Evolutionary conservation across 2,797 vertebrate genomes (phyloP).

Genomic region (Atherinosoma microstoma): DNA sequence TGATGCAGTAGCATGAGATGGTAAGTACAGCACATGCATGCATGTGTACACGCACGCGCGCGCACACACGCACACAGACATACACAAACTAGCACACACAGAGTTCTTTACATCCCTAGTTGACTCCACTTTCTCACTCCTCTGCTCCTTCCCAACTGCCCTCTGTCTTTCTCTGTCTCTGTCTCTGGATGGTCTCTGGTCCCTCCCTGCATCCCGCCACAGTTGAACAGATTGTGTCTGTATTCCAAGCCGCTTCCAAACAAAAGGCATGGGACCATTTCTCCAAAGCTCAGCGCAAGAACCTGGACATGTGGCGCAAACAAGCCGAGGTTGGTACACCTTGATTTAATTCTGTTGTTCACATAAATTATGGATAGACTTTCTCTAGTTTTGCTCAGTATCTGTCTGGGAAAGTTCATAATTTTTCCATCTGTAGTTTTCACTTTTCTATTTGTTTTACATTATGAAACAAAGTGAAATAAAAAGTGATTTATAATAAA

Average conservation of each 20-base stretch:
- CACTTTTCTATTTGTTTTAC: slow-evolving; percentile 1
- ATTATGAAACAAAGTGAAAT: slow-evolving; percentile 2
- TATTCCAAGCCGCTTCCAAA: slow-evolving; percentile 99
- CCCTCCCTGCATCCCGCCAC: slow-evolving; percentile 81
- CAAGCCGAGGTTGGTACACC: slow-evolving; percentile 95
- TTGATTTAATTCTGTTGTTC: slow-evolving; percentile 46
- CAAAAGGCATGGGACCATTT: slow-evolving; percentile 99
- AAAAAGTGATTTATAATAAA: slow-evolving; percentile 4
- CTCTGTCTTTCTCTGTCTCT: slow-evolving; percentile 79
- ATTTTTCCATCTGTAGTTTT: slow-evolving; percentile 23
- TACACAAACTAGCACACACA: slow-evolving; percentile 44
- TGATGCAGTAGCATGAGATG: slow-evolving; percentile 63
- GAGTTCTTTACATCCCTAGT: slow-evolving; percentile 82
- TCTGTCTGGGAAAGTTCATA: slow-evolving; percentile 22
- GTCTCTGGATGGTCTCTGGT: slow-evolving; percentile 80
- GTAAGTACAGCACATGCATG: slow-evolving; percentile 66
- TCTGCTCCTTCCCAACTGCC: slow-evolving; percentile 89
- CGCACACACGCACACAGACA: neutral
- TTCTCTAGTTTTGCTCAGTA: slow-evolving; percentile 35
- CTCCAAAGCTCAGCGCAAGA: slow-evolving; percentile 99
- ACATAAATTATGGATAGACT: slow-evolving; percentile 48
- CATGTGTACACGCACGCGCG: neutral
- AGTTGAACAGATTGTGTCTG: slow-evolving; percentile 99
- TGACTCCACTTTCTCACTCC: slow-evolving; percentile 92
- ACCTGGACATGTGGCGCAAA: slow-evolving; percentile 98